Base-by-base conservation (phyloP, 2,888 invertebrate species). In the Synanthedon andrenaeformis region DNA sequence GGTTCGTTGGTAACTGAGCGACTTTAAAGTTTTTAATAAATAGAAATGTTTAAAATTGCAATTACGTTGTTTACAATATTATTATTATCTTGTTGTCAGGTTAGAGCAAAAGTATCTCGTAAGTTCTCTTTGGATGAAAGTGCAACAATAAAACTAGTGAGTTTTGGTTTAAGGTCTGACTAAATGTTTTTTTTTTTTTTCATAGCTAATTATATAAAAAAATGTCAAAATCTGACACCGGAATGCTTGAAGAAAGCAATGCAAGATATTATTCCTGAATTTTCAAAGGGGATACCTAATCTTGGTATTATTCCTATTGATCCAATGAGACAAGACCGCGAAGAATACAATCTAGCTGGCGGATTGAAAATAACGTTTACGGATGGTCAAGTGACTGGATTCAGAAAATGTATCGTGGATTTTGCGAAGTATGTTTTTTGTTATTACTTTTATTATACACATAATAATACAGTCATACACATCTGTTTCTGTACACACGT, bases 351-450 rank as follows among this genome's bases (percentile, higher is more conserved):
- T n/a, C 8, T 45, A 45, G 45, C 45, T 45, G 45, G 45, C n/a
- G 83, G 83, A 10, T 70, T 84, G 5, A 76, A 72, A 58, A 59
- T 83, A 5, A 63, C 73, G 12, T 60, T 83, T 2, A 56, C 54
- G 6, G 67, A 82, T 55, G 81, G 79, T 35, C 60, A 59, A n/a
- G 48, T 74, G 42, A 76, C 72, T 42, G 84, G 84, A 6, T 54
- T 80, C n/a, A 69, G 63, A 52, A 81, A 80, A 56, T 84, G 84
- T 51, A 57, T 60, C 0, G 70, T 84, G 2, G 76, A 82, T 53
- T 63, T 69, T 19, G 53, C 52, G 5, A 56, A 42, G 56, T 56
- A 54, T 50, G 54, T 52, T 35, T 35, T 35, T 35, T 35, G 35
- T 35, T 23, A 23, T 23, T 23, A 23, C 5, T 23, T 23, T 23